Base-by-base conservation (phyloP, 2,797 vertebrate genomes). In the Onychomys torridus region DNA sequence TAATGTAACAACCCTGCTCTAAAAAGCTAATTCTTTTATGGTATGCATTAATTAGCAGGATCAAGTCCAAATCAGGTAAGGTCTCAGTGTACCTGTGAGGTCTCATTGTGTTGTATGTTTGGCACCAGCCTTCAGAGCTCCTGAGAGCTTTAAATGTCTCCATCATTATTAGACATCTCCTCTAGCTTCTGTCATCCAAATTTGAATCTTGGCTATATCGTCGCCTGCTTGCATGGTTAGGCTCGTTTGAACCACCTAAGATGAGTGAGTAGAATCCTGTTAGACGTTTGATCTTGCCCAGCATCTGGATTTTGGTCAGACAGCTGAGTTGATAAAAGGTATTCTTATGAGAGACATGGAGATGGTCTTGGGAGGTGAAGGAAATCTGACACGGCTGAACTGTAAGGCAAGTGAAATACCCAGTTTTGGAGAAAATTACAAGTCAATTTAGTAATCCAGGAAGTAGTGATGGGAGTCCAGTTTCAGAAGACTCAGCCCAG, bases 51-150 rank as follows among this genome's bases (percentile, higher is more conserved):
- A 87, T 90, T 65, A 46, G 9, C 49, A 89, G 93, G 49, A 21
- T 84, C 19, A 17, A 91, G 32, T 75, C 86, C 67, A 76, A 65
- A 95, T 25, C 11, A 81, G 78, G 78, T 7, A 21, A 86, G 49
- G 25, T 37, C 43, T 57, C 78, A 49, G 82, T 25, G 37, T 25
- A 79, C 34, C 73, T 83, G 55, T 90, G 85, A 87, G 85, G 76
- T 94, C 73, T 96, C n/a, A 32, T 77, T 75, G 27, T 94, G 49
- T 90, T 93, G 32, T 43, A 89, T 93, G 32, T 34, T 95, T 94
- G 59, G 63, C 85, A 21, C n/a, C n/a, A 90, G 63, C 0, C 34
- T 89, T 82, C 57, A 6, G 94, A 11, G 3, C 17, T 90, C 84
- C 69, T 81, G 27, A 77, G 89, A 87, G 43, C 61, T 86, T 90